A percentile compares a stretch with the other conserved stretches of the same genome.
Conservation (phyloP, 2,113 vertebrate species). For the Xyliphius kryptos region DNA sequence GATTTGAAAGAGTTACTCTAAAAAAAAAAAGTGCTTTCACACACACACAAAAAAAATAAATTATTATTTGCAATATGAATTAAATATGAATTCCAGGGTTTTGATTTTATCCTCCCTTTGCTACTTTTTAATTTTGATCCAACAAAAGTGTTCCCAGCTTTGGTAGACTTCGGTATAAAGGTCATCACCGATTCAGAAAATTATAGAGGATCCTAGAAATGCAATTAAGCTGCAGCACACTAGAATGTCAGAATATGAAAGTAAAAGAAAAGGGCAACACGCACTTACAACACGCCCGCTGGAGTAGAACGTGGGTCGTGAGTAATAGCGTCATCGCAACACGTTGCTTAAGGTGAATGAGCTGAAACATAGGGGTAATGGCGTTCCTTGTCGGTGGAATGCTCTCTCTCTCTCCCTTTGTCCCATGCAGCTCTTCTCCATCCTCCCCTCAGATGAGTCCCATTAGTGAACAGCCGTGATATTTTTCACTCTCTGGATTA, state of each 20-base stretch:
- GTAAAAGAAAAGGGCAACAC: background rate
- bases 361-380: conserved; percentile 23
- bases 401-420: conserved; percentile 33
- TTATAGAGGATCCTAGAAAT: background rate
- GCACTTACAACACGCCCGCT: background rate
- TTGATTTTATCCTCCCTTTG: no score
- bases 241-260: conserved; percentile 1
- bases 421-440: conserved; percentile 20
- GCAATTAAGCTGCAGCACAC: background rate
- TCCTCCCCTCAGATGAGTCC: conserved; percentile 31
- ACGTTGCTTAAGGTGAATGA: conserved; percentile 17
- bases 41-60: no score
- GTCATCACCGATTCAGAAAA: background rate
- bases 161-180: background rate
- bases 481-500: conserved; percentile 32
- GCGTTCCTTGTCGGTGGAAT: conserved; percentile 7
- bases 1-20: no score
- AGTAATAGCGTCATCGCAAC: background rate
- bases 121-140: no score
- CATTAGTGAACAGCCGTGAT: conserved; percentile 40
- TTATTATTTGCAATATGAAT: no score
- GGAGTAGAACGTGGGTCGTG: background rate
- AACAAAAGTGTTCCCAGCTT: no score
- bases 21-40: no score
- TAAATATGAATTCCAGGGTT: no score